Base-by-base conservation (phyloP, 2,888 invertebrate genomes). In the Dryocosmus kuriphilus region DNA sequence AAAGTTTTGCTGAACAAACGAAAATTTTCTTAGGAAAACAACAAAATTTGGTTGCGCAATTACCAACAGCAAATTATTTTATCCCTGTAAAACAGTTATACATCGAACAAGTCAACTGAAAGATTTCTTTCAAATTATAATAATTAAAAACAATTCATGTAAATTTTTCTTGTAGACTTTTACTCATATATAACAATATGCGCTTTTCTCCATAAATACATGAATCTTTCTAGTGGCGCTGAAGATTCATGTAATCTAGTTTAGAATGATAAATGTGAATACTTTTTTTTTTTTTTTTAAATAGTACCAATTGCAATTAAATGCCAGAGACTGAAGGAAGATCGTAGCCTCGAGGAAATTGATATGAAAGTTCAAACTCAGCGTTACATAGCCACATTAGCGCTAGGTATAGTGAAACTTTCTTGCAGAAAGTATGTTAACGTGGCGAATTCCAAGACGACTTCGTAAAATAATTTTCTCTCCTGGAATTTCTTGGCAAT, bases 361-460 rank as follows among this genome's bases (percentile, higher is more conserved):
- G 51, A 71, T 71, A 71, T 71, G 27, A 27, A 71, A 71, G 71
- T 71, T 71, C 46, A 71, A 46, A 67, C 46, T 67, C 67, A 27
- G 9, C 46, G 30, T 46, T 63, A 46, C 41, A 67, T 67, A 67
- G 67, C 67, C 30, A 41, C 30, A 46, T 71, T 27, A 46, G n/a
- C 51, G 46, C 46, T 71, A 51, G 41, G 41, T 16, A 41, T 41
- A 41, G 71, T 71, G 71, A 71, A 71, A 71, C 30, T 51, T 71
- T 30, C 71, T 71, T 71, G 30, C 71, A 71, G 71, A 71, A 71
- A 51, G 71, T 71, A 46, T 71, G 51, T 71, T 71, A 71, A 71
- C 71, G 51, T n/a, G 27, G 71, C 46, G 51, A 71, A 71, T 71
- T 71, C 71, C 71, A 71, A 46, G 46, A 27, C 30, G 51, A 51